Percentiles rank a stretch among this genome's conserved stretches.
These are phyloP conservation scores for Brachyhypopomus gauderio DNA, from an alignment of 2,113 vertebrate genomes.

Conservation along the genomic window DNA sequence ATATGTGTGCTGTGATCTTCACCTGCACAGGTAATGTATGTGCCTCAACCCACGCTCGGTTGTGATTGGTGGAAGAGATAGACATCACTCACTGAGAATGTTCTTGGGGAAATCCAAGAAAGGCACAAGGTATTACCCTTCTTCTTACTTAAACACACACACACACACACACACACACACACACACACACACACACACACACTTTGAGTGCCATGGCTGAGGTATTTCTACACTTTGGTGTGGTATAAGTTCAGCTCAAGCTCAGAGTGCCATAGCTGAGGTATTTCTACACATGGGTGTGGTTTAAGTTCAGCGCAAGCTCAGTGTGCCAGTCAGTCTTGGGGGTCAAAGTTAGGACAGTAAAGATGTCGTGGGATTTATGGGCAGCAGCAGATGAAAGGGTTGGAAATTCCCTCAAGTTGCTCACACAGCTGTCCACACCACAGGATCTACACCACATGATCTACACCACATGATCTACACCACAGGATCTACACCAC, in stretches of 20 bases:
- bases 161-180: conserved; percentile 24
- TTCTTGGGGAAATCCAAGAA: neutral
- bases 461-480: too few species aligned
- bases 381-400: conserved; percentile 41
- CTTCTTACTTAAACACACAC: neutral
- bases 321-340: conserved; percentile 9
- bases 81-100: too few species aligned
- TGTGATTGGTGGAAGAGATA: neutral
- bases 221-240: neutral
- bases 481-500: too few species aligned
- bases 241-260: conserved; percentile 2
- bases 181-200: conserved; percentile 5
- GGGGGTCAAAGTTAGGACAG: conserved; percentile 32
- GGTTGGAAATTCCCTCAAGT: conserved; percentile 1
- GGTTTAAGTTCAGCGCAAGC: conserved; percentile 2
- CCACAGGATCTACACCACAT: neutral
- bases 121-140: neutral
- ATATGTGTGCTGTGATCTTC: neutral
- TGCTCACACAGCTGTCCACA: neutral
- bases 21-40: neutral
- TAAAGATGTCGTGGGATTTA: conserved; percentile 45
- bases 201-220: neutral
- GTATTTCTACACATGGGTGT: neutral
- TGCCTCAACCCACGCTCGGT: neutral
- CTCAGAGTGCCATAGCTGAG: neutral